Conservation (phyloP, 2,797 vertebrate species). For the Enteromius paludinosus region DNA sequence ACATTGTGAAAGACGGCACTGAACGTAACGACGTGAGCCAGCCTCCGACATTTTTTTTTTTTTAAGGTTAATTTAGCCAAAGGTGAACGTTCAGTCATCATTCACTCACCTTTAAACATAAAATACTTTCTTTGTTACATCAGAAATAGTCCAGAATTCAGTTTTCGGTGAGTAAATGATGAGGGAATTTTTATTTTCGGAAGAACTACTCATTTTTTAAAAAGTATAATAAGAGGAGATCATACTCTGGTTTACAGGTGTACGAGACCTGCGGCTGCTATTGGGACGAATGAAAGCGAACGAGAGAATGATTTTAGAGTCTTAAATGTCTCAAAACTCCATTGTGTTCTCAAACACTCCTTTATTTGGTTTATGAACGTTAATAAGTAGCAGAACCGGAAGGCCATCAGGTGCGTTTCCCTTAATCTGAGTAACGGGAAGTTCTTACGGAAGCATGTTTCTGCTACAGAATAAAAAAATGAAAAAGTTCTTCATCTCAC, state of each 20-base stretch:
- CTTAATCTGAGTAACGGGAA: background rate
- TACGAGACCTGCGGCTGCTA: background rate
- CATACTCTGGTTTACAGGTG: constrained; percentile 9
- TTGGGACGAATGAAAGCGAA: background rate
- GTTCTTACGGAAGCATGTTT: background rate
- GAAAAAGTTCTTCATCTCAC: background rate
- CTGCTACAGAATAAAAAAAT: background rate
- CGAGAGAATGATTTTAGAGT: constrained; percentile 1
- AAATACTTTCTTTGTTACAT: background rate
- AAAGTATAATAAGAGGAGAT: background rate
- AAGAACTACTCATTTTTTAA: background rate
- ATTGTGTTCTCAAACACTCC: background rate
- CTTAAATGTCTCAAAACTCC: background rate
- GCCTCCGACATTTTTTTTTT: background rate
- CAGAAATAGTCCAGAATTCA: background rate
- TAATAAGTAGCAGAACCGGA: background rate
- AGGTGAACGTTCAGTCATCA: background rate
- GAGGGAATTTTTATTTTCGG: background rate
- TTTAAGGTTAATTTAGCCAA: background rate
- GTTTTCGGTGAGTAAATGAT: background rate
- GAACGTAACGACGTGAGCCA: constrained; percentile 4
- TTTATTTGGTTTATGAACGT: background rate
- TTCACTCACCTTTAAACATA: background rate
- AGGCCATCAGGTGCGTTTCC: background rate
- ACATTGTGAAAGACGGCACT: constrained; percentile 51